Evolutionary conservation across 2,113 vertebrate genomes (phyloP).

Genomic region (Thryonomys swinderianus): DNA sequence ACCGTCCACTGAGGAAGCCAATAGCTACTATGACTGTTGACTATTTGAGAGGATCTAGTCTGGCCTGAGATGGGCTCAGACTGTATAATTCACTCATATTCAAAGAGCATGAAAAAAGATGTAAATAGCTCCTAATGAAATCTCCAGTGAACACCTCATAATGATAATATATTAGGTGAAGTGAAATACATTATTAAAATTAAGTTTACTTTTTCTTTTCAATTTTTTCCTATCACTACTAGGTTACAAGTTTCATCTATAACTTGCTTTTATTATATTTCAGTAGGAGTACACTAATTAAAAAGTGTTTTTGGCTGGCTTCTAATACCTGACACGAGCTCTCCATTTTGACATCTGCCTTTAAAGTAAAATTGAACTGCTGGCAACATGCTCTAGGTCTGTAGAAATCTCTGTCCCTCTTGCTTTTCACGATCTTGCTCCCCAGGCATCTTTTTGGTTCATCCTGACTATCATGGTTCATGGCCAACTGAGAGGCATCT

Average conservation of each 20-base stretch:
- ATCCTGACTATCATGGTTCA: neutral
- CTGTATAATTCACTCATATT: neutral
- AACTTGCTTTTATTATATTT: neutral
- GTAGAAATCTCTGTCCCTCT: neutral
- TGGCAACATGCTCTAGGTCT: neutral
- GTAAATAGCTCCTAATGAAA: conserved; percentile 11
- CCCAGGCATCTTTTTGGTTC: neutral
- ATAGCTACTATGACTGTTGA: neutral
- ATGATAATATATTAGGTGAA: neutral
- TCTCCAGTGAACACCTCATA: neutral
- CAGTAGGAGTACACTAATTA: neutral
- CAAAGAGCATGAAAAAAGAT: neutral
- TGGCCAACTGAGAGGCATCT: neutral
- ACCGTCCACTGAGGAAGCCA: neutral
- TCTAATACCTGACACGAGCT: neutral
- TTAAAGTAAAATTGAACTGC: neutral
- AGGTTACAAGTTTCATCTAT: neutral
- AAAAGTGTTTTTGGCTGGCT: neutral
- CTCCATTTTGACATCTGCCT: neutral
- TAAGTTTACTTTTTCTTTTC: neutral
- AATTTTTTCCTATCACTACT: neutral
- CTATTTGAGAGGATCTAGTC: neutral
- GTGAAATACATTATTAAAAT: neutral
- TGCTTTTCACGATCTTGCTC: neutral
- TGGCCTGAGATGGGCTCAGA: neutral